Evolutionary conservation across 2,113 vertebrate species (phyloP), one percentile per base, ranked within the genome.

Genomic region (Neogobius melanostomus): DNA sequence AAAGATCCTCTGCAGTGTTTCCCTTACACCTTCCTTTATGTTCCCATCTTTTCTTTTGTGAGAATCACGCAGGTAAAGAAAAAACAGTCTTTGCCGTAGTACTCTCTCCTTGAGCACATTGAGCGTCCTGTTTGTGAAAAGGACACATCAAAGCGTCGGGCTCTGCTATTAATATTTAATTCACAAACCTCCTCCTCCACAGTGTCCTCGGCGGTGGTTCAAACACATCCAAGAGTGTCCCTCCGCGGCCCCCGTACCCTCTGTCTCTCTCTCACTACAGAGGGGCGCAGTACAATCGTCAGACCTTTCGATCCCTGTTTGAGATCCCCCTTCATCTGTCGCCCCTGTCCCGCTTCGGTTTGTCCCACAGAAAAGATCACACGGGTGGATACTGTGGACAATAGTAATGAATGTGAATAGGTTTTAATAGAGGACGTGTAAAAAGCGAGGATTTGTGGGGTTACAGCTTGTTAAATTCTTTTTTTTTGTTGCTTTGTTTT

Each of bases 131-230:
- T 45, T 72, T 75, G 69, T 89, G 88, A 91, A 89, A 88, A 82
- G 88, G 79, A 76, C 68, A 92, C 91, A 92, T 93, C 91, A 93
- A 93, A 92, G 90, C 87, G 76, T 21, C 16, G 66, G 69, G 78
- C 66, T 72, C 79, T 81, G 44, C 71, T 89, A 79, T 86, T 90
- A 87, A 80, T 82, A 88, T 86, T 81, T 82, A 77, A 85, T 85
- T 82, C 83, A 69, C 74, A 68, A 74, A 65, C 46, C 56, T 62
- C 43, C 69, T 69, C 61, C 47, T 52, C 17, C 67, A 44, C 68
- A 36, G 54, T 48, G 74, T 46, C 64, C 75, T 81, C 70, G 68
- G 78, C 83, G 86, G 84, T 87, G 80, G 81, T 85, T 77, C 80
- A 77, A 84, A 88, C 87, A 88, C 82, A 89, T 91, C 82, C 86